These are phyloP conservation scores for Garrulus glandarius DNA, from an alignment of 2,797 vertebrate genomes.

Conservation along the genomic window DNA sequence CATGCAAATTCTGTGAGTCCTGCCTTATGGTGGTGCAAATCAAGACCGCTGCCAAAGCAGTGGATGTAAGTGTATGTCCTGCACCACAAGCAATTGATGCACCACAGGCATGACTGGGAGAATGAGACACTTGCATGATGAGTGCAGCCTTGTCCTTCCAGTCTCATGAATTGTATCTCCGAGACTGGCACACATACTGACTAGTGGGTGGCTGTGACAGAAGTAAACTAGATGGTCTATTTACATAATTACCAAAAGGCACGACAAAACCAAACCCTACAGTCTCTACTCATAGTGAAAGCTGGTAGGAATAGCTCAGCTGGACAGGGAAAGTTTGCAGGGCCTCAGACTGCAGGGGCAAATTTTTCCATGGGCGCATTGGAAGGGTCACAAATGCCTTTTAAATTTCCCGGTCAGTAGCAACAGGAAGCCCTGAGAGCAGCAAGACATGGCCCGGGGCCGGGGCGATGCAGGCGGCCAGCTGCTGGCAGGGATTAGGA, in stretches of 20 bases:
- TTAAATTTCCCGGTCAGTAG: not conserved
- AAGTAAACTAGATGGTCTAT: not conserved
- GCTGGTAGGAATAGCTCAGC: not conserved
- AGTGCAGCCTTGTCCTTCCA: not conserved
- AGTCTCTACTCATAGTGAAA: not conserved
- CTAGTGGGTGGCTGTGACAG: not conserved
- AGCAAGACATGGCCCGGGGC: not conserved
- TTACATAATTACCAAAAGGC: not conserved
- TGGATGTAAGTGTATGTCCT: not conserved
- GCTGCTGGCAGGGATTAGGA: conserved; percentile 50
- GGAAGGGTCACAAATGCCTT: not conserved
- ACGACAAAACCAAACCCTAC: not conserved
- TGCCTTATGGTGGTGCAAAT: not conserved
- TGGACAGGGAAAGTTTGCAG: not conserved
- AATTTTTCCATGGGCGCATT: not conserved
- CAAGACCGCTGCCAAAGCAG: not conserved
- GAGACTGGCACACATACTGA: not conserved
- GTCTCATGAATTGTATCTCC: not conserved
- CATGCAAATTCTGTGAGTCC: not conserved
- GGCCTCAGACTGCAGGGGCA: not conserved
- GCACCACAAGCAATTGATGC: accelerated
- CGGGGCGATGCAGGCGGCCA: not conserved
- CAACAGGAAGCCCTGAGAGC: not conserved
- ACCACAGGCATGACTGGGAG: not conserved
- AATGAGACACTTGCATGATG: not conserved